Conservation (phyloP, 1,140 invertebrate genomes). For the Bombus sylvicola region DNA sequence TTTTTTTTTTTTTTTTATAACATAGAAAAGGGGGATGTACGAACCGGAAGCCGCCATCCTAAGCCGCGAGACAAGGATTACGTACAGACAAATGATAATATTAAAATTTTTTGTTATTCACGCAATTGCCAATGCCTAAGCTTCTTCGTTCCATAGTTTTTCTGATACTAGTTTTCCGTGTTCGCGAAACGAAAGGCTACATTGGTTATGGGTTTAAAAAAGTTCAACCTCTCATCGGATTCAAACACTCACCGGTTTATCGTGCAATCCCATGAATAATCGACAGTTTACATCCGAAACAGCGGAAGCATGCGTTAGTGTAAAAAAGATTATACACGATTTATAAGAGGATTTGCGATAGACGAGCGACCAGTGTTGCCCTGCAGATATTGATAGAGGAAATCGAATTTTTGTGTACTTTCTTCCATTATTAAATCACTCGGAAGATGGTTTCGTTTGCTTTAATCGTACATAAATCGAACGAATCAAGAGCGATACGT, state of each 20-base stretch:
- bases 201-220: neutral
- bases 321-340: slow-evolving; percentile 46
- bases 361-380: neutral
- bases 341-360: slow-evolving; percentile 49
- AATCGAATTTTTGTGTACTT: slow-evolving; percentile 41
- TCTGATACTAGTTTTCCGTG: no score
- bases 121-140: no score
- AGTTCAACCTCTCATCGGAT: neutral
- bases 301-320: slow-evolving; percentile 19
- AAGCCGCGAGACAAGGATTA: no score
- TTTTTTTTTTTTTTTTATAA: no score
- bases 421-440: slow-evolving; percentile 44
- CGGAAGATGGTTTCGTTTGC: slow-evolving; percentile 12
- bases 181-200: neutral
- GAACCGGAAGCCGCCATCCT: no score
- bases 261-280: slow-evolving; percentile 50
- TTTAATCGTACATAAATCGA: slow-evolving; percentile 45
- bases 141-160: no score
- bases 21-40: no score
- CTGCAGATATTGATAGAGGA: slow-evolving; percentile 46
- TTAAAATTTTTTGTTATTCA: no score
- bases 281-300: slow-evolving; percentile 51
- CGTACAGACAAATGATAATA: no score
- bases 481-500: neutral
- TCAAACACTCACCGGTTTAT: neutral